Evolutionary conservation across 2,113 vertebrate genomes (phyloP), one percentile per base, ranked within the genome.

Genomic region (Melospiza melodia): DNA sequence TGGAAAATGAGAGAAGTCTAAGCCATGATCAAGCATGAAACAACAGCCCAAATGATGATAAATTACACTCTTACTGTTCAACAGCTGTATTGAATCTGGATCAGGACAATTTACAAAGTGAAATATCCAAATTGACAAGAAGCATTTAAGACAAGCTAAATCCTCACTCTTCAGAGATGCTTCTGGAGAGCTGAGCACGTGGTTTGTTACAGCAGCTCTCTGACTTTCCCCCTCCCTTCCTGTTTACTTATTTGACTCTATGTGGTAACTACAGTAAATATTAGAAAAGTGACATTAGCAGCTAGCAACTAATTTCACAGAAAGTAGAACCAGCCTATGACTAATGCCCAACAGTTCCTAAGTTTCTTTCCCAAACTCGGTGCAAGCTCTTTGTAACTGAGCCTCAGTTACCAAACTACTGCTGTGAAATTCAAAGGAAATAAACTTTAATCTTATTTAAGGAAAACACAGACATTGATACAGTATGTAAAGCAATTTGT

Each of bases 161-260:
- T 6, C n/a, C 33, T 72, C 2, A 14, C 63, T 88, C 24, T 80
- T 22, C 21, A 48, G 19, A 66, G 51, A 51, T 39, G 46, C 63
- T 91, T 86, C 63, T 77, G 23, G 55, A 71, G 8, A 85, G 46
- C 73, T 94, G 73, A 93, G 37, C 88, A 55, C 5, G 21, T 69
- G 65, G 65, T 73, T 18, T 88, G 44, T 52, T 89, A 59, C 52
- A 93, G 79, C 65, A 89, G 90, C 52, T 84, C 67, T 89, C 69
- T 63, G 49, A 61, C 44, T 67, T 62, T 78, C 68, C 82, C 75
- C 79, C 90, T 94, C 87, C 94, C 87, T 96, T 96, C 95, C 94
- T 92, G 90, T 96, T 96, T 92, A 84, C 65, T 86, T 74, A 16
- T 49, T 86, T 81, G 79, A 62, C 39, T 91, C 77, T 68, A 5